Evolutionary conservation across 2,888 invertebrate genomes (phyloP).

Genomic region (Watsonalla cultraria): DNA sequence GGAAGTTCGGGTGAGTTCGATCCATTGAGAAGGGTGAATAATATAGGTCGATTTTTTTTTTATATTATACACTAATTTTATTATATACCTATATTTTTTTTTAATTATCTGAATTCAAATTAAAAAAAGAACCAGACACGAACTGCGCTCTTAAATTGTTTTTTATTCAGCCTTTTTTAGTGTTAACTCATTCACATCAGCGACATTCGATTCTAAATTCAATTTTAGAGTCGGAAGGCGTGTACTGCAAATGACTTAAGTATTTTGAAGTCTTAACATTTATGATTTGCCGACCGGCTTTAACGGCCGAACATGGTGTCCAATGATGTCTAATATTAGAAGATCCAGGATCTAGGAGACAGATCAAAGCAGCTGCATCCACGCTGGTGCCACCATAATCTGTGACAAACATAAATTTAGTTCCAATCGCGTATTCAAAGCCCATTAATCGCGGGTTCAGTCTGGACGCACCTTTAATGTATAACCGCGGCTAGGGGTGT

Average conservation of each 20-base stretch:
- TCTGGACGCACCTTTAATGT: constrained; percentile 68
- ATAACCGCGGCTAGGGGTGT: constrained; percentile 48
- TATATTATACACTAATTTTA: too few species aligned
- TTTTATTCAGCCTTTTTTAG: too few species aligned
- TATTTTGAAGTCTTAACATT: not conserved
- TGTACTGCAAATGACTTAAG: too few species aligned
- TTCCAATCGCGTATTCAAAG: constrained; percentile 66
- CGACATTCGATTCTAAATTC: too few species aligned
- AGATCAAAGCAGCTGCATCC: constrained; percentile 58
- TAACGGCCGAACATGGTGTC: constrained; percentile 1
- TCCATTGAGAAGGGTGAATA: not conserved
- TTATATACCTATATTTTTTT: too few species aligned
- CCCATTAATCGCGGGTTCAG: constrained; percentile 70
- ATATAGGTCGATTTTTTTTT: not conserved
- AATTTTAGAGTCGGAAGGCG: too few species aligned
- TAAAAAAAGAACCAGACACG: too few species aligned
- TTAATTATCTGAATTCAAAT: too few species aligned
- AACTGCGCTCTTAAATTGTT: too few species aligned
- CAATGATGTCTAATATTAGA: constrained; percentile 29
- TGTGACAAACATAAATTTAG: constrained; percentile 72
- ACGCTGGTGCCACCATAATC: constrained; percentile 52
- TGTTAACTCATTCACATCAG: too few species aligned
- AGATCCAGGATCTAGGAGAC: constrained; percentile 27
- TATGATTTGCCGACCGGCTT: not conserved
- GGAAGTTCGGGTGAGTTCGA: not conserved